Percentiles rank a stretch among this genome's conserved stretches.
phyloP scores from a whole-genome alignment of 2,888 invertebrate genomes.

The Drosophila tripunctata region DNA sequence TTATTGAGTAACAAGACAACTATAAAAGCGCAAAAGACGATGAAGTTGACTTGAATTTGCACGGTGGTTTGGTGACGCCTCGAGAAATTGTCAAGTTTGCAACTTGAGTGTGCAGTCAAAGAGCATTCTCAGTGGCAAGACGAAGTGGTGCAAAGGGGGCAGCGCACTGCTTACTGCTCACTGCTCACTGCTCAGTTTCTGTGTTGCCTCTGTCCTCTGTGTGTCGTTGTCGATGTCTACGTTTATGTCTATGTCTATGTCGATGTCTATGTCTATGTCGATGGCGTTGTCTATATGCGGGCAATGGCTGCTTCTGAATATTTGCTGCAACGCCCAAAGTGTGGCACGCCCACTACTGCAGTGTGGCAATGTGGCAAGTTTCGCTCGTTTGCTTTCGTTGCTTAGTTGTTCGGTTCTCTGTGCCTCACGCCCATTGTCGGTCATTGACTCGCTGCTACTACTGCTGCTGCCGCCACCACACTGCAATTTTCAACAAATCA shows the following conservation, averaged over 20 bases:
- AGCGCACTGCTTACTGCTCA: background rate
- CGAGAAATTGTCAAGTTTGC: slow-evolving; percentile 75
- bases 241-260: slow-evolving; percentile 19
- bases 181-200: background rate
- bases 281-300: slow-evolving; percentile 34
- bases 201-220: slow-evolving; percentile 7
- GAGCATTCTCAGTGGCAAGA: slow-evolving; percentile 40
- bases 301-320: slow-evolving; percentile 28
- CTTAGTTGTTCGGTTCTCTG: slow-evolving; percentile 20
- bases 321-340: slow-evolving; percentile 42
- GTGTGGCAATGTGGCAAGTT: slow-evolving; percentile 14
- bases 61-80: slow-evolving; percentile 29
- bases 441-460: slow-evolving; percentile 60
- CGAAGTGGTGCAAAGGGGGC: background rate
- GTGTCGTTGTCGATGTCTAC: slow-evolving; percentile 10
- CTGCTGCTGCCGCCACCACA: slow-evolving; percentile 31
- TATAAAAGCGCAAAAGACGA: slow-evolving; percentile 65
- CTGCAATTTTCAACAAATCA: slow-evolving; percentile 67
- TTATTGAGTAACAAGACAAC: slow-evolving; percentile 66
- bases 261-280: slow-evolving; percentile 13
- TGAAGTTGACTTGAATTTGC: slow-evolving; percentile 12
- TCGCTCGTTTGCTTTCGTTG: slow-evolving; percentile 13
- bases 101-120: slow-evolving; percentile 76
- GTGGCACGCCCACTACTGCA: slow-evolving; percentile 52
- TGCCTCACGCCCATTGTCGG: slow-evolving; percentile 37